Evolutionary conservation across 2,797 vertebrate genomes (phyloP), one percentile per base, ranked within the genome.

Genomic region (Tenualosa ilisha): DNA sequence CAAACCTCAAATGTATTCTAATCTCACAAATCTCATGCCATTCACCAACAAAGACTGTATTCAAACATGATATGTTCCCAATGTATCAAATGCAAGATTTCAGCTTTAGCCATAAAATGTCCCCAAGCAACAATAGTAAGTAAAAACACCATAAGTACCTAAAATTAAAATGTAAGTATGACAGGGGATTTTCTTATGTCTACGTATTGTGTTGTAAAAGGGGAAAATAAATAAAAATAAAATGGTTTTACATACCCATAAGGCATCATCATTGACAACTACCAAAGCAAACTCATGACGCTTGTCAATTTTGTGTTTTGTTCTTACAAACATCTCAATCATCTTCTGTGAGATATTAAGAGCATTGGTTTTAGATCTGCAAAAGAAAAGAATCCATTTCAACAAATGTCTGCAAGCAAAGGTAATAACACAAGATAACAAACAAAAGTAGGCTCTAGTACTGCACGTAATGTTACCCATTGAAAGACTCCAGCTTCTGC

Each of bases 241-340:
- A 3, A 1, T 31, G 31, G 20, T 31, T 1, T 3, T 83, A 86
- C 96, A 94, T 89, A 98, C 97, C 97, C 97, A 98, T 4, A 98
- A 95, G 5, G 97, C 97, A 0, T 98, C 97, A 0, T 98, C 97
- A 4, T 98, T 99, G 40, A 98, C 95, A 26, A 99, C 98, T 17
- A 99, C 96, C 91, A 99, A 93, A 0, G 98, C 97, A 31, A 99
- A 99, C 90, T 99, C 98, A 0, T 99, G 98, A 40, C 97, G 94
- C 91, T 98, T 99, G 93, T 98, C 97, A 4, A 99, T 98, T 92
- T 97, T 98, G 94, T 99, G 98, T 88, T 99, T 99, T 0, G 98
- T 99, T 90, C 98, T 94, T 85, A 99, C 97, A 40, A 99, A 99
- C 98, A 99, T 99, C 93, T 99, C 98, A 0, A 99, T 98, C 98